Evolutionary conservation across 2,797 vertebrate genomes (phyloP), one percentile per base, ranked within the genome.

Genomic region (Gadopsis marmoratus): DNA sequence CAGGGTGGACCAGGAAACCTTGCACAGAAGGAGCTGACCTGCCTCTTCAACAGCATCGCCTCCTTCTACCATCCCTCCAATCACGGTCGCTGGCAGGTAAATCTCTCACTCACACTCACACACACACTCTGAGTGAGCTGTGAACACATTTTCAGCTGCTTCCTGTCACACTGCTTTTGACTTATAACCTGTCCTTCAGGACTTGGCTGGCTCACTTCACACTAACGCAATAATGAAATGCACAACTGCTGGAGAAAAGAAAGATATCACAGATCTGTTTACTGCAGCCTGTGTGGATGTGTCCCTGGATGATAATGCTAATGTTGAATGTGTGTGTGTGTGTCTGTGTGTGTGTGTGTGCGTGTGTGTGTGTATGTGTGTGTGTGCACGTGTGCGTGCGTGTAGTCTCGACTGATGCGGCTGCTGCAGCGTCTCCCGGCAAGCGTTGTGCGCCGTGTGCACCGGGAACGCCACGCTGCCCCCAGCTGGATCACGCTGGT

Each of bases 31-130:
- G 95, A 99, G 85, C 93, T 99, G 85, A 95, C 95, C 91, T 97
- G 97, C 58, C 94, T 99, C 79, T 99, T 99, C 91, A 97, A 96
- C 88, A 98, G 98, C 91, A 99, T 99, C 41, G 96, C 97, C 39
- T 99, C 97, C 56, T 99, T 99, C 91, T 99, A 98, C 84, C 98
- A 99, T 89, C 98, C 98, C 21, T 99, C 97, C 84, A 99, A 99
- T 92, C 98, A 99, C 0, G 98, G 98, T 0, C 97, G 97, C 81
- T 99, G 98, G 98, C 95, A 99, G 97, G 98, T 98, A 45, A 73
- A 48, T 41, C 62, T 66, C 61, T 11, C 45, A 35, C 59, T 26
- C 47, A 31, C 37, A 8, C 59, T 23, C 43, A 35, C 63, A 60
- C 50, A 67, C 53, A 39, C 76, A 62, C 63, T 29, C 47, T 7